Conservation (phyloP, 1,140 invertebrate species). For the Oscheius sp. region DNA sequence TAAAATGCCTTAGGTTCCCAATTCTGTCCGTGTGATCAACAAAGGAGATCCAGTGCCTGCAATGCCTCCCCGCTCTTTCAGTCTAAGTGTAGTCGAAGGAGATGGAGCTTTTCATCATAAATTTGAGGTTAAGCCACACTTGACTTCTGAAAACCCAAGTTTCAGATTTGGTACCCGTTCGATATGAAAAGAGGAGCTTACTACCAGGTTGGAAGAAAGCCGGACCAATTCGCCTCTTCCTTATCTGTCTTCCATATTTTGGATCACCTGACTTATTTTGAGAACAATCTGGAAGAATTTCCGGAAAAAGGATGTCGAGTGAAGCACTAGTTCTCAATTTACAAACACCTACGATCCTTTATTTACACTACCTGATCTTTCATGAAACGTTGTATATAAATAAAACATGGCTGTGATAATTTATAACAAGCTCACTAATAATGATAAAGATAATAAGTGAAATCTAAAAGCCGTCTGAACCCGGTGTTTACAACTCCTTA, state of each 20-base stretch:
- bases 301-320: background rate
- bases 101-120: slow-evolving; percentile 28
- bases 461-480: background rate
- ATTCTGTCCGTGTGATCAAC: slow-evolving; percentile 26
- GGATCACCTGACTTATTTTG: slow-evolving; percentile 30
- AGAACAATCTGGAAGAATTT: slow-evolving; percentile 5
- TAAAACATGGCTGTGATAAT: no score
- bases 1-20: background rate
- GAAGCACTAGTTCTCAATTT: no score
- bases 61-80: slow-evolving; percentile 17
- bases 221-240: slow-evolving; percentile 1
- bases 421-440: no score
- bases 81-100: background rate
- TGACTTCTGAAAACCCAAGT: background rate
- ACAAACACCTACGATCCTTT: no score
- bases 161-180: slow-evolving; percentile 30
- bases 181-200: slow-evolving; percentile 17
- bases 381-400: no score
- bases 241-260: slow-evolving; percentile 1
- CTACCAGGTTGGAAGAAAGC: slow-evolving; percentile 6
- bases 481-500: background rate
- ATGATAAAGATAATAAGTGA: no score
- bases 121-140: slow-evolving; percentile 5
- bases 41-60: slow-evolving; percentile 29
- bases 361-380: no score